Conservation (phyloP, 2,888 invertebrate species). For the Cybosia mesomella region DNA sequence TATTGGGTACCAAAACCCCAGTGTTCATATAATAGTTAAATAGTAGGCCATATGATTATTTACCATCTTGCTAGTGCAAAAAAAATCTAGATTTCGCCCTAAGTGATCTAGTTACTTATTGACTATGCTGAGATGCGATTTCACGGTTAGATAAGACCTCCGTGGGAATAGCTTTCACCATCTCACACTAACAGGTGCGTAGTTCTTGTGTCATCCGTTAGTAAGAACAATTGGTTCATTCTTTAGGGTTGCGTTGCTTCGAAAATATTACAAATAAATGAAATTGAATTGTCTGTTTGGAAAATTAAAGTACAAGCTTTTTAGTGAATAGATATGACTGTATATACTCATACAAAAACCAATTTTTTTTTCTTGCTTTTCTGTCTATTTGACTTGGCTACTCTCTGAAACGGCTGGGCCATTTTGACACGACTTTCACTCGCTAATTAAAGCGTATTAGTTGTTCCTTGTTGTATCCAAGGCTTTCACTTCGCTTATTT, state of each 20-base stretch:
- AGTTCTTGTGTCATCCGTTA: conserved; percentile 60
- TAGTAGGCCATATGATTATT: background rate
- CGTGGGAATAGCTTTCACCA: conserved; percentile 65
- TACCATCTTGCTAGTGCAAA: background rate
- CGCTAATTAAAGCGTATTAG: too few relatives aligned
- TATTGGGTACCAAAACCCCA: too few relatives aligned
- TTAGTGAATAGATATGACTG: too few relatives aligned
- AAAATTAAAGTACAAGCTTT: too few relatives aligned
- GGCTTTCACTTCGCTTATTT: too few relatives aligned
- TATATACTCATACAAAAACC: too few relatives aligned
- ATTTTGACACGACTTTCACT: too few relatives aligned
- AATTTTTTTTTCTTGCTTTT: background rate
- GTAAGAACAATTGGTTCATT: conserved; percentile 47
- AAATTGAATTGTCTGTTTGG: too few relatives aligned
- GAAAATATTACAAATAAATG: background rate
- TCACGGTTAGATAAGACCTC: conserved; percentile 63
- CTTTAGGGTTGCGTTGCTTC: conserved; percentile 34
- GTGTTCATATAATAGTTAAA: too few relatives aligned
- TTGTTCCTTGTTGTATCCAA: too few relatives aligned
- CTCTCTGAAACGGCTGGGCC: too few relatives aligned
- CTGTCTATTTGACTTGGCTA: too few relatives aligned
- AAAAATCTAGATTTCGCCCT: conserved; percentile 8
- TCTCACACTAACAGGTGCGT: conserved; percentile 47
- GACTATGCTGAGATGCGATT: conserved; percentile 40
- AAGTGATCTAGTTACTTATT: conserved; percentile 21